Base-by-base conservation (phyloP, 2,113 vertebrate species). In the Cricetomys ansorgei region DNA sequence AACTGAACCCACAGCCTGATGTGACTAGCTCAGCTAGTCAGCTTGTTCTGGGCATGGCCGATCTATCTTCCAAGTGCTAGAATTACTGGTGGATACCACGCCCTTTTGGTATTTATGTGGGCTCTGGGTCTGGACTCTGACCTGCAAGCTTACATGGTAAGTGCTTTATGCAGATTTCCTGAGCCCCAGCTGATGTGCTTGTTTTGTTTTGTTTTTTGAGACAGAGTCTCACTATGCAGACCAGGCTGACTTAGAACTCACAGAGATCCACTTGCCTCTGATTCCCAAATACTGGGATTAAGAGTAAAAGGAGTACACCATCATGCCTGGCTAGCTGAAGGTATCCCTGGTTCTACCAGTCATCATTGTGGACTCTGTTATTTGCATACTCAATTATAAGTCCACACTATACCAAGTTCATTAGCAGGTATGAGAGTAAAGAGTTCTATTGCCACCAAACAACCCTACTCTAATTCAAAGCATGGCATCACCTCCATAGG, bases 331-430 rank as follows among this genome's bases (percentile, higher is more conserved):
- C 25, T 62, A 83, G 25, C 80, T 83, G 43, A 45, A 45, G n/a
- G 15, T 73, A 34, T 31, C 45, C 40, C 57, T 10, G 31, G 76
- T 21, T 1, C 12, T 3, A 23, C 2, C 1, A 5, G 7, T 23
- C 1, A 8, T 11, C 7, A 1, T 55, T n/a, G 1, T 5, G 40
- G 59, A 90, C 29, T 57, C n/a, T 23, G 55, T 25, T 5, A 10
- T 4, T 5, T 3, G 0, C 1, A n/a, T 0, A 5, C 29, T n/a
- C 34, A 64, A 12, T 2, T 34, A 4, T 7, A 45, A 55, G 11
- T 67, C 10, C 9, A 37, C 0, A 1, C 0, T n/a, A 2, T 4
- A 31, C 4, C 9, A 16, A n/a, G 55, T 23, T 10, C n/a, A 5
- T 10, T 13, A 7, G 69, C 31, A 53, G 2, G 0, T 27, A 7